Base-by-base conservation (phyloP, 2,797 vertebrate genomes). In the Urophycis tenuis region DNA sequence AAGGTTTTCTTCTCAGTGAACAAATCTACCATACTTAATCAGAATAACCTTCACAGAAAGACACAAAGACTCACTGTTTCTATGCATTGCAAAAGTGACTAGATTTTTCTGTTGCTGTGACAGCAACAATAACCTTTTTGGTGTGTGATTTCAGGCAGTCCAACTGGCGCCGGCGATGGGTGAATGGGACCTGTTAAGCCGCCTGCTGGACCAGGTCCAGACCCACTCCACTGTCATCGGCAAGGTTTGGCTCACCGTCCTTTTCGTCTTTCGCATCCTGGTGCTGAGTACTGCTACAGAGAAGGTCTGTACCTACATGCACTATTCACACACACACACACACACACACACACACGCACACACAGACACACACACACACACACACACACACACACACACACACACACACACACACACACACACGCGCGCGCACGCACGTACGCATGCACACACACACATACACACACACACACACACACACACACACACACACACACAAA, bases 251-350 rank as follows among this genome's bases (percentile, higher is more conserved):
- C 93, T 99, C 85, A 97, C 95, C 0, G 95, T 98, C 75, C 94
- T 99, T 32, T 99, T 99, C 74, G 94, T 99, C 81, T 99, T 99
- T 90, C 93, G 97, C 67, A 98, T 99, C 88, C 92, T 99, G 87
- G 94, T 99, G 81, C 93, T 98, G 69, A 91, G 92, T 39, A 87
- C 95, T 0, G 95, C 94, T 0, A 96, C 96, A 0, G 96, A 99
- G 85, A 96, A 92, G 0, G 97, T 92, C 35, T 36, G 79, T 0
- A n/a, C 34, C 6, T 10, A 5, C 3, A 3, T 25, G 78, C 12
- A 17, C 6, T 15, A 34, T 30, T 0, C 25, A 29, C 64, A 29
- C 64, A 3, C 25, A 12, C 64, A 14, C 29, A 30, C 29, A 15
- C 25, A 70, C 25, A 30, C 25, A 31, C 30, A 5, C 7, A 67